These are phyloP conservation scores for Passer montanus DNA, from an alignment of 2,113 vertebrate species.

Conservation along the genomic window DNA sequence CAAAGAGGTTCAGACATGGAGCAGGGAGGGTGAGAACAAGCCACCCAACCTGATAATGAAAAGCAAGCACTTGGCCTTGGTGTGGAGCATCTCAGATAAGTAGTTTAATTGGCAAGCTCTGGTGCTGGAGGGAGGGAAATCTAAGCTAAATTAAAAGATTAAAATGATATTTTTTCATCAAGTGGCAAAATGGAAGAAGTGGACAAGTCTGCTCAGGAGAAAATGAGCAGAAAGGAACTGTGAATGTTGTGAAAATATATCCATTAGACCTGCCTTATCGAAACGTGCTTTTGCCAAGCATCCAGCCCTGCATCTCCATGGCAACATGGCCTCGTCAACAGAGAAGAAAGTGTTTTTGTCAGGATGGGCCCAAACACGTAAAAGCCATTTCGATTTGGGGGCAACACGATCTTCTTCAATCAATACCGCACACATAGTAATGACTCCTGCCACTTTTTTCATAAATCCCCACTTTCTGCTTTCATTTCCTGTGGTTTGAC, in stretches of 20 bases:
- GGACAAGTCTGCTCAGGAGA: constrained; percentile 60
- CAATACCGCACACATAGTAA: constrained; percentile 70
- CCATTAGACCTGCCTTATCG: constrained; percentile 71
- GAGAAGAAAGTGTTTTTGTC: constrained; percentile 70
- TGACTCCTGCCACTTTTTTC: constrained; percentile 63
- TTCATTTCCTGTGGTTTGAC: constrained; percentile 67
- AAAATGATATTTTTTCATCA: constrained; percentile 68
- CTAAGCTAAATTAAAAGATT: constrained; percentile 74
- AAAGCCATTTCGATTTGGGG: constrained; percentile 73
- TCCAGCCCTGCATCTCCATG: constrained; percentile 69
- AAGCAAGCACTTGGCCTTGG: constrained; percentile 50
- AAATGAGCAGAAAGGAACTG: constrained; percentile 70
- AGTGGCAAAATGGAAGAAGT: constrained; percentile 68
- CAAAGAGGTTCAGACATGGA: constrained; percentile 20
- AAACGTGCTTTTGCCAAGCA: constrained; percentile 70
- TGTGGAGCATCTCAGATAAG: constrained; percentile 56
- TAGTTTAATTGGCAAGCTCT: constrained; percentile 66
- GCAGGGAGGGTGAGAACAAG: constrained; percentile 37
- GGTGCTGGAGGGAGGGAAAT: constrained; percentile 55
- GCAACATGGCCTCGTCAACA: constrained; percentile 71
- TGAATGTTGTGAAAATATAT: constrained; percentile 72
- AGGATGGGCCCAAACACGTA: constrained; percentile 72
- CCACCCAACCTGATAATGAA: constrained; percentile 52
- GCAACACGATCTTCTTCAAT: constrained; percentile 70
- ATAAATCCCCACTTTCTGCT: constrained; percentile 67